Base-by-base conservation (phyloP, 92 coral and sea anemone species). In the Chrysogorgia sp. region DNA sequence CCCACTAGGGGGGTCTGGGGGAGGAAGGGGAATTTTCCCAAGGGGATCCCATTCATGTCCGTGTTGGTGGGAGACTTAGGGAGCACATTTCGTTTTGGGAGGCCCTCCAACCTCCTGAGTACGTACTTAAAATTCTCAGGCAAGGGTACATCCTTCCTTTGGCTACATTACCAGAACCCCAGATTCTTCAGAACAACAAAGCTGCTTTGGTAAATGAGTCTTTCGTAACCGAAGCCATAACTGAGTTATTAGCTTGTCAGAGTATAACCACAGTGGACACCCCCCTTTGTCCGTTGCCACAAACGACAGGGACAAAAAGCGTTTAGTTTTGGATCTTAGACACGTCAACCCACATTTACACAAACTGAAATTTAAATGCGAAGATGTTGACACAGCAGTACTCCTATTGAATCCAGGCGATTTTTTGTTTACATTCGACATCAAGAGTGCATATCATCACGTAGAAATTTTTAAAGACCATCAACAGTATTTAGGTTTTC, bases 261-360 rank as follows among this genome's bases (percentile, higher is more conserved):
- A 56, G 88, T 22, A 48, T 84, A 25, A 5, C 10, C 34, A 71
- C 43, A 50, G 80, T 67, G 23, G 66, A 45, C 30, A 29, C 17
- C 15, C 47, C 65, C 76, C 65, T 49, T 58, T 80, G 41, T 26
- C 81, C 1, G 88, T 84, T 17, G 67, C 88, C 45, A 67, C 57
- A 23, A 76, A 82, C 53, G 70, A 19, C 62, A 67, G 56, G 32
- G 84, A 77, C 26, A 84, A 84, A 52, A 85, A 85, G 35, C 77
- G 82, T 5, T 71, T 85, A 23, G 88, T 79, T 8, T 58, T 79
- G 31, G 85, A 85, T 60, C 45, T 85, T 0, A 62, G 85, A 26
- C 88, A 85, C 40, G 78, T 83, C 23, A 83, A 66, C 67, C 84
- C 87, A 9, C 71, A 60, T 76, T 75, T 83, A 29, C 40, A 83